These are phyloP conservation scores for Megalurothrips usitatus DNA, from an alignment of 2,888 invertebrate genomes.

Conservation along the genomic window DNA sequence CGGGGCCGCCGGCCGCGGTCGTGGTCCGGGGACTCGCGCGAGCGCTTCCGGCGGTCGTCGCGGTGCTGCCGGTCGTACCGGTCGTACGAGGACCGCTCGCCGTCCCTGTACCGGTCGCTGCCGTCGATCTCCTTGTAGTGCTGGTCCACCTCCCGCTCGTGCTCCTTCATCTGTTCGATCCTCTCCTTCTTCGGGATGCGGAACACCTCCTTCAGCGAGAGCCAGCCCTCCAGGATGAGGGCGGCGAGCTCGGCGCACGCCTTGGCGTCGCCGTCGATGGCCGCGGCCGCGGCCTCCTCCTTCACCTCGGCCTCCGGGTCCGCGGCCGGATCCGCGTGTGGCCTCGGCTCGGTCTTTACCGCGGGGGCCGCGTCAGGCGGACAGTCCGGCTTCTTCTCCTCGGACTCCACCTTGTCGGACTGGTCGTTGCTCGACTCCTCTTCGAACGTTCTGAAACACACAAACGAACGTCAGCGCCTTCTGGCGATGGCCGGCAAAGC, in stretches of 20 bases:
- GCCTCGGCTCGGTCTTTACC: background rate
- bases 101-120: conserved; percentile 48
- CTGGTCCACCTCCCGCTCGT: conserved; percentile 78
- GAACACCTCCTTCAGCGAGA: conserved; percentile 64
- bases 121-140: conserved; percentile 37
- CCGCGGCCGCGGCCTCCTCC: background rate
- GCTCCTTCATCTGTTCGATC: conserved; percentile 92
- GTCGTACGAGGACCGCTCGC: conserved; percentile 44
- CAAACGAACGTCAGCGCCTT: background rate
- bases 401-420: conserved; percentile 10
- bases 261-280: background rate
- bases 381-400: conserved; percentile 27
- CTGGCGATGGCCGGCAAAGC: background rate
- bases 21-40: conserved; percentile 47
- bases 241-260: conserved; percentile 46
- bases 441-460: conserved; percentile 30
- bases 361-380: background rate
- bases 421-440: conserved; percentile 34
- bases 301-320: background rate
- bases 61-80: conserved; percentile 43
- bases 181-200: conserved; percentile 91
- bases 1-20: conserved; percentile 39
- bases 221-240: conserved; percentile 69
- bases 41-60: conserved; percentile 44
- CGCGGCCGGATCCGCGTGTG: background rate